Conservation (phyloP, 2,888 invertebrate genomes). For the Catocala fraxini region DNA sequence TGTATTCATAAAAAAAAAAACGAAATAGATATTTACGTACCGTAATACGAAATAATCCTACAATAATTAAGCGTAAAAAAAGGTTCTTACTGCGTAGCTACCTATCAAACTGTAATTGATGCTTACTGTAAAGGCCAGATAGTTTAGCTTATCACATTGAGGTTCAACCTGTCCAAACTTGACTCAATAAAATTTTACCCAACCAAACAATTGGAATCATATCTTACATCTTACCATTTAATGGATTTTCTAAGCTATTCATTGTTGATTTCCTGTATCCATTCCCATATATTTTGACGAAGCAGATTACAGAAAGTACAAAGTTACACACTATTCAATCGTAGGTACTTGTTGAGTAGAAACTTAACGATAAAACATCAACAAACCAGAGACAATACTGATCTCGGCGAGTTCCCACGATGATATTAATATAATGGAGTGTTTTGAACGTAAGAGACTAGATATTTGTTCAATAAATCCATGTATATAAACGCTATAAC, state of each 20-base stretch:
- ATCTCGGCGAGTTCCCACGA: constrained; percentile 38
- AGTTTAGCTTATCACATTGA: too few relatives aligned
- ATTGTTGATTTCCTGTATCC: constrained; percentile 6
- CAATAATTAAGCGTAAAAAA: too few relatives aligned
- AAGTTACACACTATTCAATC: constrained; percentile 20
- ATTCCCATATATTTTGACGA: constrained; percentile 6
- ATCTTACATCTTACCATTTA: not conserved
- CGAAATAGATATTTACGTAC: too few relatives aligned
- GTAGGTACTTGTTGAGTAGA: constrained; percentile 23
- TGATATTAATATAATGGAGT: constrained; percentile 21
- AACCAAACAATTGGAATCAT: too few relatives aligned
- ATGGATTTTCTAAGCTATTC: not conserved
- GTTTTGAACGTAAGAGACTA: constrained; percentile 24
- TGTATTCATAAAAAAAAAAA: too few relatives aligned
- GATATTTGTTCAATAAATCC: constrained; percentile 9
- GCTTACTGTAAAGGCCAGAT: too few relatives aligned
- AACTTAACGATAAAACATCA: constrained; percentile 38
- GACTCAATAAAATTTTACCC: too few relatives aligned
- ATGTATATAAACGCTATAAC: not conserved
- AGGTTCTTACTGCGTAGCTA: too few relatives aligned
- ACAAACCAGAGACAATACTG: constrained; percentile 32
- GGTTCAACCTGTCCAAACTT: too few relatives aligned
- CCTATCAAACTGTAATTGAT: too few relatives aligned
- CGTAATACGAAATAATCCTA: too few relatives aligned
- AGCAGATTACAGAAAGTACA: constrained; percentile 12